Conservation (phyloP, 2,888 invertebrate genomes). For the Lasioglossum malachurum region DNA sequence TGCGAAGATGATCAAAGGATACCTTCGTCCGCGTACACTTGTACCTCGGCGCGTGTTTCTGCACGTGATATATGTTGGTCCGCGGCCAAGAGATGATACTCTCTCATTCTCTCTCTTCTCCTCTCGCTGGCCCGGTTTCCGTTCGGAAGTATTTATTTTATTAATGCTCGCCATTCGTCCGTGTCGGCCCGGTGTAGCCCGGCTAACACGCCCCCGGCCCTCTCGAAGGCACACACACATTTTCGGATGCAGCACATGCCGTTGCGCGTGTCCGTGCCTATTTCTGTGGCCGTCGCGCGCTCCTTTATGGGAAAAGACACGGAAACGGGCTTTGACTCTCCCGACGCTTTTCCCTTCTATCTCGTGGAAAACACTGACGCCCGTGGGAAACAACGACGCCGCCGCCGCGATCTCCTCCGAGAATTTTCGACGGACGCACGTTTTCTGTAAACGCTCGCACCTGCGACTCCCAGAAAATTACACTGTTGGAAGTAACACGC, state of each 20-base stretch:
- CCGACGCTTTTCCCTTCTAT: constrained; percentile 39
- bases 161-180: constrained; percentile 25
- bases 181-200: constrained; percentile 15
- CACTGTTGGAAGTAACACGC: not conserved
- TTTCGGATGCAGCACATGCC: constrained; percentile 36
- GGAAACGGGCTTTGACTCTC: constrained; percentile 39
- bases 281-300: constrained; percentile 48
- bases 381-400: constrained; percentile 68
- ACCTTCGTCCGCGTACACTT: constrained; percentile 51
- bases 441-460: constrained; percentile 41
- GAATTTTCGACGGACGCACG: constrained; percentile 59
- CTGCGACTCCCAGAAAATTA: not conserved
- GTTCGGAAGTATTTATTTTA: constrained; percentile 43
- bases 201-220: not conserved
- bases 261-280: constrained; percentile 32
- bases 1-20: constrained; percentile 74
- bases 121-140: not conserved
- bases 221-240: constrained; percentile 19
- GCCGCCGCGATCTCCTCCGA: constrained; percentile 57
- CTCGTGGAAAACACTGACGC: constrained; percentile 71
- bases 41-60: constrained; percentile 22
- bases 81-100: constrained; percentile 20
- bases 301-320: constrained; percentile 41
- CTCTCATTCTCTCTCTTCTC: not conserved
- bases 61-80: constrained; percentile 40